Base-by-base conservation (phyloP, 2,113 vertebrate genomes). In the Oreochromis aureus region DNA sequence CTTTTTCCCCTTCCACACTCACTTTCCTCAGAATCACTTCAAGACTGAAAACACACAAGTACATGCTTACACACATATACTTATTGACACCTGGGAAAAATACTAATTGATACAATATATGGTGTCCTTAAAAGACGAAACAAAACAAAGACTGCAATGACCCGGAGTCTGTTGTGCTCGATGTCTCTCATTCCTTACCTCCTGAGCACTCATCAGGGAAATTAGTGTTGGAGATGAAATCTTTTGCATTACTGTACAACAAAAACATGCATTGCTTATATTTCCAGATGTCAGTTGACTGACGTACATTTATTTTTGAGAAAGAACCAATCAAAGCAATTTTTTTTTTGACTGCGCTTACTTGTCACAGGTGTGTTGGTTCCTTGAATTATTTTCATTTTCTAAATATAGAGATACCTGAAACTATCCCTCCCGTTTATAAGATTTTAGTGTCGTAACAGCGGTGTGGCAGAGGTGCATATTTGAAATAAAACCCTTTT, bases 1-100 rank as follows among this genome's bases (percentile, higher is more conserved):
- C 6, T n/a, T n/a, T 59, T 22, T 15, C n/a, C n/a, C 10, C n/a
- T 46, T 15, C 9, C 32, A n/a, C 48, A 79, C 5, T 48, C 8
- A 24, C 59, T 86, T 83, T 69, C 36, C 63, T 80, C 73, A 89
- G 61, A 92, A 91, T 83, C 85, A 55, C 87, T 78, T 85, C 10
- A 82, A 46, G 46, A 85, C 59, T 79, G 82, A 88, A 90, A 84
- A 84, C 87, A 84, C 83, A 82, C 82, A 48, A 53, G 55, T 7
- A 73, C 66, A 79, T n/a, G 78, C 87, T 78, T 53, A 36, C 79
- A 76, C 27, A 82, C 27, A 6, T 24, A 58, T 30, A 66, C 53
- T 27, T 34, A 34, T 54, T 36, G 27, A 6, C 66, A 51, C 58
- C 76, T 30, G 39, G 22, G 71, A 36, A 30, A 22, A 27, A n/a